These are phyloP conservation scores for Noctuana brunneofusca DNA, from an alignment of 2,888 invertebrate species.

Conservation along the genomic window DNA sequence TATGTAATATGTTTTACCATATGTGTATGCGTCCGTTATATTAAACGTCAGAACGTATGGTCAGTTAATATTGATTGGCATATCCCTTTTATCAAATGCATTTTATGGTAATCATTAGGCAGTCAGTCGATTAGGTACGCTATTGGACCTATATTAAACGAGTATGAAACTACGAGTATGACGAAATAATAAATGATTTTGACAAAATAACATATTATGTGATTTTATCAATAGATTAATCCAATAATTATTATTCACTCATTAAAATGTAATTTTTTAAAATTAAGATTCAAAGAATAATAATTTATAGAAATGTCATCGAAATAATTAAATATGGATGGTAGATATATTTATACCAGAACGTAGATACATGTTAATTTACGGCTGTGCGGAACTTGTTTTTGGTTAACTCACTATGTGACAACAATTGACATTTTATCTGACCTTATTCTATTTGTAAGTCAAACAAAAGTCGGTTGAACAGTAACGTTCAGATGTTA, in stretches of 20 bases:
- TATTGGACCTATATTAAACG: background rate
- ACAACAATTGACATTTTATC: background rate
- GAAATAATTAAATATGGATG: too few relatives aligned
- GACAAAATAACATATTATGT: too few relatives aligned
- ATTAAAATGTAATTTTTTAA: too few relatives aligned
- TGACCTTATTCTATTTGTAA: background rate
- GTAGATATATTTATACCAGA: too few relatives aligned
- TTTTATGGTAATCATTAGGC: conserved; percentile 11
- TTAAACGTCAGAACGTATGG: background rate
- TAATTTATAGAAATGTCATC: too few relatives aligned
- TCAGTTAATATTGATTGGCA: conserved; percentile 9
- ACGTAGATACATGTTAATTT: background rate
- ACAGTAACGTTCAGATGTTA: background rate
- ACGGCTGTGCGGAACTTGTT: background rate
- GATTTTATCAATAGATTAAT: too few relatives aligned
- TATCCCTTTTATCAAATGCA: conserved; percentile 6
- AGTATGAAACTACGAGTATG: background rate
- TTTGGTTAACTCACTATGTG: background rate
- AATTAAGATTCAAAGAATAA: too few relatives aligned
- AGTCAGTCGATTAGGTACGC: background rate
- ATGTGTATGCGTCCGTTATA: background rate
- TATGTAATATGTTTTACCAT: too few relatives aligned
- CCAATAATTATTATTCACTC: too few relatives aligned
- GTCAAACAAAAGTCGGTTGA: background rate
- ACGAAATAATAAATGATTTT: background rate